Base-by-base conservation (phyloP, 2,113 vertebrate genomes). In the Sebastes fasciatus region DNA sequence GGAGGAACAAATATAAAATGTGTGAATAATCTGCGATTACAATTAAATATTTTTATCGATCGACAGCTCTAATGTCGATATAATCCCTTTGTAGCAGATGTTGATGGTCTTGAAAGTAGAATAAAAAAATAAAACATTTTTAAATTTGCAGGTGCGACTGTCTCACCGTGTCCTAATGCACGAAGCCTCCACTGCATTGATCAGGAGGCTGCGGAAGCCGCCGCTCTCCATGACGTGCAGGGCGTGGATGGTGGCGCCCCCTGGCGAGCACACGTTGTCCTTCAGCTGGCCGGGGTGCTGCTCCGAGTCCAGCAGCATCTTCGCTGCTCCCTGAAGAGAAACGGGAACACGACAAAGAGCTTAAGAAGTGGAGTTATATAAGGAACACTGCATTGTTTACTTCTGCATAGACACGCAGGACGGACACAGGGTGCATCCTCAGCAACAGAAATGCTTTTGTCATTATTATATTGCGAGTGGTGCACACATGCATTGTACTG, bases 191-290 rank as follows among this genome's bases (percentile, higher is more conserved):
- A 99, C 98, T 0, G 98, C 98, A 0, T 99, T 97, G 92, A 99
- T 99, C 60, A 99, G 96, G 13, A 99, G 96, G 1, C 98, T 99
- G 49, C 98, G 97, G 93, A 99, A 99, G 70, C 98, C 98, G 0
- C 98, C 98, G 0, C 98, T 99, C 94, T 99, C 98, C 79, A 99
- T 84, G 55, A 99, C 95, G 86, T 99, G 98, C 79, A 99, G 92
- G 66, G 98, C 98, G 0, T 99, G 97, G 92, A 99, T 99, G 79
- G 98, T 99, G 85, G 98, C 98, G 11, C 98, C 98, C 4, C 98
- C 98, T 0, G 98, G 98, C 0, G 98, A 99, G 88, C 98, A 99
- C 49, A 99, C 98, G 0, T 99, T 98, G 86, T 99, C 98, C 91
- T 99, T 99, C 91, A 99, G 95, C 92, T 99, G 98, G 10, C 98